Conservation (phyloP, 2,113 vertebrate genomes). For the Ceuthmochares aereus region DNA sequence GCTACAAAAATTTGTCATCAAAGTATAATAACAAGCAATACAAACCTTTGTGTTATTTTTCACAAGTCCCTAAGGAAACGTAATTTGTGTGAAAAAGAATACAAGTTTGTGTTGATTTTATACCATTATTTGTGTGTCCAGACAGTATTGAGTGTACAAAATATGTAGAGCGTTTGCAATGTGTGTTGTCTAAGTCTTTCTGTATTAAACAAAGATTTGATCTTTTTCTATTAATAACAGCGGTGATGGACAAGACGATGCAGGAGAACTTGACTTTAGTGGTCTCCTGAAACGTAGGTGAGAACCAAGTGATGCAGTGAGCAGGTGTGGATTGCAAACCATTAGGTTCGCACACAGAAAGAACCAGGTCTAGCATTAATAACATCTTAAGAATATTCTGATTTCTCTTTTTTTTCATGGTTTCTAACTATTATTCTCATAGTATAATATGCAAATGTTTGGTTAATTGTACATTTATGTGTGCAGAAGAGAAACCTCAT, state of each 20-base stretch:
- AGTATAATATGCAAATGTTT: background rate
- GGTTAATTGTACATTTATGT: background rate
- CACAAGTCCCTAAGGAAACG: constrained; percentile 74
- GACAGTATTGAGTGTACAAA: constrained; percentile 59
- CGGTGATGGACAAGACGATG: constrained; percentile 98
- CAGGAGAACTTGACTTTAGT: constrained; percentile 99
- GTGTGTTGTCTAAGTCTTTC: constrained; percentile 66
- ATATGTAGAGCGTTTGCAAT: constrained; percentile 64
- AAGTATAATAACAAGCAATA: constrained; percentile 50
- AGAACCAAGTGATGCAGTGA: constrained; percentile 82
- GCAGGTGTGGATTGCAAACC: constrained; percentile 72
- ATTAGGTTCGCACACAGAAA: constrained; percentile 54
- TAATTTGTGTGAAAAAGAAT: constrained; percentile 79
- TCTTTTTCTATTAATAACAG: constrained; percentile 94
- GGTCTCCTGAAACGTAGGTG: constrained; percentile 99
- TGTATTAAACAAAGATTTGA: constrained; percentile 86
- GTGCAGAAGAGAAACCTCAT: constrained; percentile 12
- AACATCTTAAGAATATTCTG: constrained; percentile 29
- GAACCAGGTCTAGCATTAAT: constrained; percentile 72
- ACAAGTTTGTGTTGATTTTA: constrained; percentile 77
- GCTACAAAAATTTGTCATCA: constrained; percentile 67
- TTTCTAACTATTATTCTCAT: constrained; percentile 40
- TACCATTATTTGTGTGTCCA: constrained; percentile 53
- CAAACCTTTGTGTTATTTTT: constrained; percentile 76
- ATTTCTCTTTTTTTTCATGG: background rate